Base-by-base conservation (phyloP, 1,140 invertebrate genomes). In the Macrostomum lignano region DNA sequence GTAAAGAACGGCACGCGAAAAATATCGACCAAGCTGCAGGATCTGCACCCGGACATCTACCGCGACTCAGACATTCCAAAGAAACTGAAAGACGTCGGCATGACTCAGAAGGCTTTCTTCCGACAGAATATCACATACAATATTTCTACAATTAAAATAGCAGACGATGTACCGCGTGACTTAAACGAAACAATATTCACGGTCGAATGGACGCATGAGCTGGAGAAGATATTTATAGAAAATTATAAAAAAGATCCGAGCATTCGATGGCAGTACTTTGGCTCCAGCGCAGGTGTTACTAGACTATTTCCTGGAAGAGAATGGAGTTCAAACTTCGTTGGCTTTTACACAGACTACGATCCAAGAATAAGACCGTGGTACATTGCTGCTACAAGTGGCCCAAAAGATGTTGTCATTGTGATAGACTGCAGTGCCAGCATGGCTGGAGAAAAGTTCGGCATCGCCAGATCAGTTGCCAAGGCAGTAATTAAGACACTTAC, bases 281-380 rank as follows among this genome's bases (percentile, higher is more conserved):
- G 57, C 3, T 55, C 56, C 1, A 52, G 43, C 17, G 40, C 47
- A 17, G 57, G 57, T n/a, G 44, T 59, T 9, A 47, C 52, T n/a
- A 38, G 56, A 17, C 40, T 56, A 17, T 60, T 47, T 40, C 57
- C 57, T 13, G 57, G 56, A 3, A 40, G 57, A 33, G 56, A 60
- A 36, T 59, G 57, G 55, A 52, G 54, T 14, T 58, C 47, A 10
- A 60, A 60, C 35, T 60, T 60, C 48, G 56, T 56, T 21, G 57
- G 57, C 3, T 60, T 60, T 40, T 60, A 58, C 39, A 55, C 58
- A 31, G 57, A 60, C 36, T 60, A 60, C 39, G 57, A 60, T 40
- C 55, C 57, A 0, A 38, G 57, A 25, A 44, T 52, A 0, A 38
- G 57, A 31, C 54, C 56, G 1, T 60, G 57, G 57, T 60, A 59